A percentile compares a stretch with the other conserved stretches of the same genome.
Evolutionary conservation across 1,140 invertebrate species (phyloP).

Genomic region (Drosophila dunni): DNA sequence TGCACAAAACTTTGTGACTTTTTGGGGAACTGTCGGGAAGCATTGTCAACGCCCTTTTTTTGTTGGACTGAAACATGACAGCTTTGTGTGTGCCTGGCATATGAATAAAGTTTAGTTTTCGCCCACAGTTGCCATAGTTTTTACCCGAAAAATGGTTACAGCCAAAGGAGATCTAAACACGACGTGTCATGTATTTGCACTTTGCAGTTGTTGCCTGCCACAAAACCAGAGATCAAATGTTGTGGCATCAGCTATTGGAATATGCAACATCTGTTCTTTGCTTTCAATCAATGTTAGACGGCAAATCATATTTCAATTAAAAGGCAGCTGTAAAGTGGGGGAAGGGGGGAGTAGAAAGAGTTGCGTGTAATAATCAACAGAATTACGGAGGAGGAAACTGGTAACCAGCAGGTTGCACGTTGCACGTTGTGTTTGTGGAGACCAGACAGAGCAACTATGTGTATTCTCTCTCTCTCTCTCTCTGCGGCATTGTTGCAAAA

Average conservation of each 20-base stretch:
- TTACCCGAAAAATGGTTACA: background rate
- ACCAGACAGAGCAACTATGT: background rate
- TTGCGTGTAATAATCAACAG: constrained; percentile 54
- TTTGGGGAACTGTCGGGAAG: background rate
- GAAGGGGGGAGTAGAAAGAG: background rate
- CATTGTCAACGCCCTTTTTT: constrained; percentile 4
- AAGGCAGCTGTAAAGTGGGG: constrained; percentile 15
- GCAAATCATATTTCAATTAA: constrained; percentile 80
- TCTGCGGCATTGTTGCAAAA: constrained; percentile 35
- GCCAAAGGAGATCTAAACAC: constrained; percentile 25
- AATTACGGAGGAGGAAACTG: constrained; percentile 28
- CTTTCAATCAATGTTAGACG: constrained; percentile 50
- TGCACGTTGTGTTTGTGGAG: background rate
- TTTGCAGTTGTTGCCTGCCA: constrained; percentile 62
- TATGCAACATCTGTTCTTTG: constrained; percentile 22
- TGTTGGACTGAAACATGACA: constrained; percentile 49
- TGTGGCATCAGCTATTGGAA: constrained; percentile 19
- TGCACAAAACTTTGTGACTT: constrained; percentile 69
- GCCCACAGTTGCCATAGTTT: background rate
- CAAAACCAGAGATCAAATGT: constrained; percentile 58
- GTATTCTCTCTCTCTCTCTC: constrained; percentile 27
- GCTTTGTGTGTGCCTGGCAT: constrained; percentile 66
- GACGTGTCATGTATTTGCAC: constrained; percentile 68
- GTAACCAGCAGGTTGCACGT: constrained; percentile 11
- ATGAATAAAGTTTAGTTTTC: constrained; percentile 56